phyloP scores from a whole-genome alignment of 2,888 invertebrate species.

The Drosophila buzzatii region DNA sequence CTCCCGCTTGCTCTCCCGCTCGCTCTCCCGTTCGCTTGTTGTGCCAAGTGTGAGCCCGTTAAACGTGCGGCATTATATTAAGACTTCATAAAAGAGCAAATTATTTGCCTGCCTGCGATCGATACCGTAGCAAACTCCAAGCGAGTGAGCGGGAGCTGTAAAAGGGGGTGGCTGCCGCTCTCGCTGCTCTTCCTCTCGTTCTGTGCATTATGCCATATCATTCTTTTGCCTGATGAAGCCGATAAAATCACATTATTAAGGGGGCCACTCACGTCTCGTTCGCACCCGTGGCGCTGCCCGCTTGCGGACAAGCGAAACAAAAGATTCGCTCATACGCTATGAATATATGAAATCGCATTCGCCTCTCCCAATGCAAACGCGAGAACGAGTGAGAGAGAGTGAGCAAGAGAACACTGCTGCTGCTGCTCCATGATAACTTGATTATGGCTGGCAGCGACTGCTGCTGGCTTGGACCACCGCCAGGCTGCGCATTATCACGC shows the following conservation, averaged over 20 bases:
- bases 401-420: conserved; percentile 20
- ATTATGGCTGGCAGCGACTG: conserved; percentile 55
- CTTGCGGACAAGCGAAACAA: conserved; percentile 83
- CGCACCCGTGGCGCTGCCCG: conserved; percentile 62
- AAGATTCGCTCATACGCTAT: conserved; percentile 85
- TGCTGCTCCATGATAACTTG: conserved; percentile 68
- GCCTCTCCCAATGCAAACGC: conserved; percentile 43
- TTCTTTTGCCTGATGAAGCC: conserved; percentile 84
- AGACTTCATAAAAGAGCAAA: conserved; percentile 82
- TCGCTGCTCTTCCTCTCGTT: conserved; percentile 34
- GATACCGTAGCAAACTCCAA: conserved; percentile 42
- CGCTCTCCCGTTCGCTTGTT: neutral
- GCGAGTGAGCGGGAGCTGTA: neutral
- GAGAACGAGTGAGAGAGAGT: neutral
- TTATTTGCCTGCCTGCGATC: conserved; percentile 71
- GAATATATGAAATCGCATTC: conserved; percentile 78
- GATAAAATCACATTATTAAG: conserved; percentile 86
- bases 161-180: neutral
- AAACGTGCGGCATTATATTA: conserved; percentile 78
- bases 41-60: conserved; percentile 68
- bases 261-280: conserved; percentile 81
- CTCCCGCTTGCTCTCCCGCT: neutral
- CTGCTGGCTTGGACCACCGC: conserved; percentile 37
- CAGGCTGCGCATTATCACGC: conserved; percentile 49
- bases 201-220: conserved; percentile 84